Base-by-base conservation (phyloP, 2,888 invertebrate genomes). In the Entomobrya multifasciata region DNA sequence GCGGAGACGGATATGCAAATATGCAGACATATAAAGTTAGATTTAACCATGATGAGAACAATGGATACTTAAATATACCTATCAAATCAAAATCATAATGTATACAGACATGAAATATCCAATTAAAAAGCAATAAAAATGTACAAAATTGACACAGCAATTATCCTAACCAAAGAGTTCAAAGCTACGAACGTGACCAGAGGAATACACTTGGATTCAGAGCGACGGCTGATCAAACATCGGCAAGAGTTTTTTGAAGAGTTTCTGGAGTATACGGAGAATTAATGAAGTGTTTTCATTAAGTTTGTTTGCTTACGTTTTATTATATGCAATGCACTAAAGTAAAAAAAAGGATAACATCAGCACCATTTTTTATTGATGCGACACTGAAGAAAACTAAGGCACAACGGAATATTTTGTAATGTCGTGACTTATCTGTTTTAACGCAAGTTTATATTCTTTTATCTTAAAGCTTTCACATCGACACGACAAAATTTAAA, bases 201-300 rank as follows among this genome's bases (percentile, higher is more conserved):
- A 36, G 65, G 15, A n/a, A 30, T 11, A 30, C 30, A 62, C 15
- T 2, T 4, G 15, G 4, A 30, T 17, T n/a, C 10, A 13, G 4
- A 20, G 10, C 17, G 41, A 20, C 72, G 72, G 72, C 72, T 74
- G 72, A 52, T 52, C 72, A 74, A 74, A 74, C 72, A 74, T 25
- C 52, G 36, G 36, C 36, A 36, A 36, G 36, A 8, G 36, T 36
- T 36, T n/a, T n/a, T 36, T 36, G 36, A 36, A 10, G 20, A 49
- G 49, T 74, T 55, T 55, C 17, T 74, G 4, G 17, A 74, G 55
- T 74, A 74, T 55, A 74, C 74, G 5, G 55, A 30, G 74, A 74
- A 55, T 74, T 74, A 55, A 74, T 55, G 10, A 30, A 74, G 74
- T 74, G 74, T 57, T 6, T 57, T n/a, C 44, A n/a, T n/a, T n/a